Evolutionary conservation across 2,113 vertebrate species (phyloP), one percentile per base, ranked within the genome.

Genomic region (Enhydra lutris): DNA sequence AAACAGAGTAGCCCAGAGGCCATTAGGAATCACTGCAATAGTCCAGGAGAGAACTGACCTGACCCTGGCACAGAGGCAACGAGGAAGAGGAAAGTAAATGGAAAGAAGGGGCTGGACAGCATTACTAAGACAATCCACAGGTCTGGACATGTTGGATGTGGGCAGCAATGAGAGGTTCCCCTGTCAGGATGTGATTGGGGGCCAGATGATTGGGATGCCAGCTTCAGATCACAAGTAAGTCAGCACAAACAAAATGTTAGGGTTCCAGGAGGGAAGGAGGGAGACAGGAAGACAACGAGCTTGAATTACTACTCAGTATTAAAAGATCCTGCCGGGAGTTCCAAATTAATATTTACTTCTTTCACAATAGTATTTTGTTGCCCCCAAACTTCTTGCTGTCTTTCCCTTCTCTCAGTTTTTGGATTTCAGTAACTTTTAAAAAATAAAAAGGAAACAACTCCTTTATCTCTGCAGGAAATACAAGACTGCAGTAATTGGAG

Each of bases 391-490:
- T 94, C 67, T 90, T 82, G n/a, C 61, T 91, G 52, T 55, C 61
- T 91, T 45, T 86, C 20, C 36, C 10, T 89, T 74, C 87, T 67
- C 42, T 78, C 26, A 94, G 31, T 61, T 86, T 96, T 78, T 79
- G 92, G 26, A 39, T 52, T 80, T 92, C 42, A 21, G 71, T 92
- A 92, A 97, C n/a, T 96, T 67, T 23, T 39, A 4, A 9, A 63
- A 91, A 86, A 65, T 9, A 36, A 71, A 76, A 65, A 93, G 65
- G 57, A 45, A 96, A 91, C 11, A 88, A 85, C 20, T 88, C 45
- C 50, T 50, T 88, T 84, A 1, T 80, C 50, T 36, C 71, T 86
- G 29, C 76, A 88, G 29, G 81, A 92, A 63, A 92, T 82, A 76
- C 18, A 94, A 94, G 45, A 42, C 36, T 80, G 18, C 47, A 76